Evolutionary conservation across 92 coral and sea anemone genomes (phyloP).

Genomic region (Zoanthus solanderi): DNA sequence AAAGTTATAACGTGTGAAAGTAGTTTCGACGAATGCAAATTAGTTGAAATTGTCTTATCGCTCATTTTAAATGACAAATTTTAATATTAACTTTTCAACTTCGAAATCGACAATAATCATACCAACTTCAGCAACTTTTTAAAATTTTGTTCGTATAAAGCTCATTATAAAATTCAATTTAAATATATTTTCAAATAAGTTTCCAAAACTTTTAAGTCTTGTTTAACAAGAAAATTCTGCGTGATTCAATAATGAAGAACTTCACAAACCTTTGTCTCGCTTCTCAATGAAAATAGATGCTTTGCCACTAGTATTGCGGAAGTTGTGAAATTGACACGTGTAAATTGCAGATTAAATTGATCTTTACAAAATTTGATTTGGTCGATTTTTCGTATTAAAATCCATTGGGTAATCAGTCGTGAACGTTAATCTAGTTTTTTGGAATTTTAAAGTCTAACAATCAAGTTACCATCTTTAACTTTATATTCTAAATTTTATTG

Average conservation of each 20-base stretch:
- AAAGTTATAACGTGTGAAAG: not conserved
- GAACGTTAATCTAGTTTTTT: no score
- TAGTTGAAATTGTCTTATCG: not conserved
- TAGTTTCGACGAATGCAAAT: not conserved
- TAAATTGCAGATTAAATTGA: not conserved
- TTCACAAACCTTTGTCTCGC: not conserved
- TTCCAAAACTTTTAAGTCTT: no score
- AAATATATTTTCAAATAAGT: no score
- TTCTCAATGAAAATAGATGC: not conserved
- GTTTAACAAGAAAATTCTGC: no score
- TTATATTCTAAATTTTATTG: no score
- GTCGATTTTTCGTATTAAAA: not conserved
- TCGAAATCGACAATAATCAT: not conserved
- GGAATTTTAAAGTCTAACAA: no score
- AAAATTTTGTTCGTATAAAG: not conserved
- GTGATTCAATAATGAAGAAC: not conserved
- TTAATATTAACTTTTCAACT: not conserved
- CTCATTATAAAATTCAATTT: no score
- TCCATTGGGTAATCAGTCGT: no score
- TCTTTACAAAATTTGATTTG: not conserved
- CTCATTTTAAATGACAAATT: not conserved
- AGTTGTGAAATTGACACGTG: not conserved
- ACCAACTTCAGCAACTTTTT: not conserved
- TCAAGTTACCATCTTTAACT: no score
- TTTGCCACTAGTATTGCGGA: not conserved